Conservation (phyloP, 92 coral and sea anemone species). For the Anthopleura xanthogrammica region DNA sequence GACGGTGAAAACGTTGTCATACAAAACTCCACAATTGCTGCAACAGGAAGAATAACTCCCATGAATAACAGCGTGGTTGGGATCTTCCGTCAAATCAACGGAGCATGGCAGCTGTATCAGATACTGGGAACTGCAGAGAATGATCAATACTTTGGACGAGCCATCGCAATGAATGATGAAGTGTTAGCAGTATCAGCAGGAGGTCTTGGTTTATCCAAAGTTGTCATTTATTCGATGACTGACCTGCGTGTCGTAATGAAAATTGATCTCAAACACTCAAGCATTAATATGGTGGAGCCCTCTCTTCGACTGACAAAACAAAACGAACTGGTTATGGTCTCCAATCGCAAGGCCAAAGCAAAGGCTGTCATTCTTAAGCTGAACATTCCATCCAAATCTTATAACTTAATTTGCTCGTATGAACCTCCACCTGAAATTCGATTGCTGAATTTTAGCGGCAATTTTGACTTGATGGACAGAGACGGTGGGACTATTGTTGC, state of each 20-base stretch:
- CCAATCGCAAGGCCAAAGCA: slow-evolving; percentile 34
- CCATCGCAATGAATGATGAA: slow-evolving; percentile 50
- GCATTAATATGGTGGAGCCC: slow-evolving; percentile 37
- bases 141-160: slow-evolving; percentile 54
- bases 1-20: slow-evolving; percentile 51
- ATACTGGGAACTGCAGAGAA: slow-evolving; percentile 42
- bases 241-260: slow-evolving; percentile 27
- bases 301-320: slow-evolving; percentile 58
- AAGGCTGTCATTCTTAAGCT: slow-evolving; percentile 51
- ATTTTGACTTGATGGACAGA: slow-evolving; percentile 45
- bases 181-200: slow-evolving; percentile 57
- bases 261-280: slow-evolving; percentile 37
- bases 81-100: slow-evolving; percentile 52
- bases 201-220: slow-evolving; percentile 20
- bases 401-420: neutral
- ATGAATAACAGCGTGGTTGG: slow-evolving; percentile 66
- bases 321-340: slow-evolving; percentile 57
- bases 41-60: slow-evolving; percentile 50
- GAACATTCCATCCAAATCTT: slow-evolving; percentile 21
- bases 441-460: slow-evolving; percentile 29
- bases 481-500: slow-evolving; percentile 62
- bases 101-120: slow-evolving; percentile 51
- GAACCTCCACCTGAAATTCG: slow-evolving; percentile 9
- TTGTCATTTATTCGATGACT: slow-evolving; percentile 50
- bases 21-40: slow-evolving; percentile 43